These are phyloP conservation scores for Xiphophorus birchmanni DNA, from an alignment of 2,797 vertebrate species.

Conservation along the genomic window DNA sequence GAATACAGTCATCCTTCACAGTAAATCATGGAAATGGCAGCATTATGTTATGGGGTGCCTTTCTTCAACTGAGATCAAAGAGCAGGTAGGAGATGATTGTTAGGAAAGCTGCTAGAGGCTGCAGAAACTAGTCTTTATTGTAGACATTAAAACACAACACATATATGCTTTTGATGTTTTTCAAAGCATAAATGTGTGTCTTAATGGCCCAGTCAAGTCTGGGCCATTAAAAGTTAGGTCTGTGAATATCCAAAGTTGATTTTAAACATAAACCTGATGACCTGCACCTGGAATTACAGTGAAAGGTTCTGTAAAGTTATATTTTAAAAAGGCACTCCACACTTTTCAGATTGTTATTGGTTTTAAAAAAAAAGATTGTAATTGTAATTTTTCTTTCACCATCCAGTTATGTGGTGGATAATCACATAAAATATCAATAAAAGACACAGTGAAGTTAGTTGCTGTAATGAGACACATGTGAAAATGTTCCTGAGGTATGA, in stretches of 20 bases:
- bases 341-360: background rate
- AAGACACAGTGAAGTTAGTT: background rate
- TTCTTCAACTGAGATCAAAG: background rate
- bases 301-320: background rate
- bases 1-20: background rate
- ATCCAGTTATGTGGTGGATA: background rate
- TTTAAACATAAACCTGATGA: background rate
- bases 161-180: background rate
- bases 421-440: background rate
- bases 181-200: too few relatives aligned
- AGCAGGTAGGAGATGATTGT: background rate
- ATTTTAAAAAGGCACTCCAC: background rate
- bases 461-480: background rate
- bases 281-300: background rate
- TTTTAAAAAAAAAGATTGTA: background rate
- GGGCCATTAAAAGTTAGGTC: too few relatives aligned
- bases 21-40: background rate
- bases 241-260: too few relatives aligned
- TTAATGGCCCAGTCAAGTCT: background rate
- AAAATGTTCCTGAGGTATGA: background rate
- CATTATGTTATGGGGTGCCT: background rate
- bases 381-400: background rate
- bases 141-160: background rate
- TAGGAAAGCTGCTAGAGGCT: too few relatives aligned
- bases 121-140: too few relatives aligned